These are phyloP conservation scores for Macrochelys suwanniensis DNA, from an alignment of 2,797 vertebrate genomes.

Conservation along the genomic window DNA sequence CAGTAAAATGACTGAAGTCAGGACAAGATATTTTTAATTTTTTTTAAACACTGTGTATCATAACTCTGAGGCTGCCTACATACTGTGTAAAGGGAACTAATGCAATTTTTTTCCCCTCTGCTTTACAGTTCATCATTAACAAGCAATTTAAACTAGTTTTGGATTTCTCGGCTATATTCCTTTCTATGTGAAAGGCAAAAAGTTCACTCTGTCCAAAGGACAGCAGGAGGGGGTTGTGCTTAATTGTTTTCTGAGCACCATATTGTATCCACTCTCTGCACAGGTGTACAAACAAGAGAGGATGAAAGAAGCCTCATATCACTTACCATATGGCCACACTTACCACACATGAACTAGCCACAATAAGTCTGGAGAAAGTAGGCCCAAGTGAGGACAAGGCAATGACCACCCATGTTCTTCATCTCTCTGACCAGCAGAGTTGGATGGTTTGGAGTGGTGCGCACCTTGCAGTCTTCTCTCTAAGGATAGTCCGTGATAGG, in stretches of 20 bases:
- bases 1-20: neutral
- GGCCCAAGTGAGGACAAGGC: neutral
- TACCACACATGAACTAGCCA: neutral
- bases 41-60: neutral
- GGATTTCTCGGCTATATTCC: fast-evolving
- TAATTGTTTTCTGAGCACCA: neutral
- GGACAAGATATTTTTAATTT: neutral
- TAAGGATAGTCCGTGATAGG: neutral
- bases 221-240: neutral
- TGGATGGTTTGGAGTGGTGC: neutral
- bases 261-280: neutral
- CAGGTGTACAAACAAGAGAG: neutral
- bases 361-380: fast-evolving
- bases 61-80: neutral
- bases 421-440: fast-evolving
- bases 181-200: neutral
- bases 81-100: neutral
- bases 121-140: neutral
- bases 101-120: neutral
- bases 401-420: neutral
- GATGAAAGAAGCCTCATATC: neutral
- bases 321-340: neutral
- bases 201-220: neutral
- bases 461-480: neutral
- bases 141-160: neutral